Conservation (phyloP, 2,113 vertebrate genomes). For the Tautogolabrus adspersus region DNA sequence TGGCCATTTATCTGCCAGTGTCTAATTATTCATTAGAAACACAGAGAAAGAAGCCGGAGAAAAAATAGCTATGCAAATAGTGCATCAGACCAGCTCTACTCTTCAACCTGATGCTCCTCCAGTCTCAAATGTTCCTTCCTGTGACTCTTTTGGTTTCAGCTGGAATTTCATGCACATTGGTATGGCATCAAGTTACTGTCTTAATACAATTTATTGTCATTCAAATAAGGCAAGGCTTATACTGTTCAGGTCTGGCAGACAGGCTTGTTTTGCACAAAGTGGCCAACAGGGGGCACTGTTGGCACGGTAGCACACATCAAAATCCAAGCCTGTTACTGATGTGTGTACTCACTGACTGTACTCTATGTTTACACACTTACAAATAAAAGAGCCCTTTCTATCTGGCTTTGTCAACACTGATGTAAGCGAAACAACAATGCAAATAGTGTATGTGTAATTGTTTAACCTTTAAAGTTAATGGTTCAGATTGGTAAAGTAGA, state of each 20-base stretch:
- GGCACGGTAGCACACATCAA: not conserved
- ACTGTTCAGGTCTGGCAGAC: not conserved
- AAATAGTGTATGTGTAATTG: not conserved
- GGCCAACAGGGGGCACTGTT: slow-evolving; percentile 58
- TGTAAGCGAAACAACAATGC: not conserved
- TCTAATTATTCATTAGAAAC: slow-evolving; percentile 86
- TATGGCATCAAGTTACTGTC: not conserved
- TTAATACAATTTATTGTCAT: not conserved
- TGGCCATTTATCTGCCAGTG: slow-evolving; percentile 77
- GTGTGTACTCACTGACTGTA: too few relatives aligned
- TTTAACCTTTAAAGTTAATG: not conserved
- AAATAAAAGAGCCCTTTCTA: not conserved
- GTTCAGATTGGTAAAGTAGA: rapidly evolving
- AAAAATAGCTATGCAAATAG: slow-evolving; percentile 72
- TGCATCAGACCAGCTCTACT: slow-evolving; percentile 27
- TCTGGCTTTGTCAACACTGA: not conserved
- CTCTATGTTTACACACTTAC: too few relatives aligned
- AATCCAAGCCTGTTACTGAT: not conserved
- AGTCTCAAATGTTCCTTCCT: not conserved
- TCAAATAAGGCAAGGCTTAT: not conserved
- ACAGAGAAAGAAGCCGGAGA: slow-evolving; percentile 63
- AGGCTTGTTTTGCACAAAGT: slow-evolving; percentile 7
- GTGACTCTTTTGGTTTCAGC: not conserved
- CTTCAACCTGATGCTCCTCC: slow-evolving; percentile 7
- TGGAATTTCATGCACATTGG: not conserved